Base-by-base conservation (phyloP, 1,140 invertebrate species). In the Drosophila funebris region DNA sequence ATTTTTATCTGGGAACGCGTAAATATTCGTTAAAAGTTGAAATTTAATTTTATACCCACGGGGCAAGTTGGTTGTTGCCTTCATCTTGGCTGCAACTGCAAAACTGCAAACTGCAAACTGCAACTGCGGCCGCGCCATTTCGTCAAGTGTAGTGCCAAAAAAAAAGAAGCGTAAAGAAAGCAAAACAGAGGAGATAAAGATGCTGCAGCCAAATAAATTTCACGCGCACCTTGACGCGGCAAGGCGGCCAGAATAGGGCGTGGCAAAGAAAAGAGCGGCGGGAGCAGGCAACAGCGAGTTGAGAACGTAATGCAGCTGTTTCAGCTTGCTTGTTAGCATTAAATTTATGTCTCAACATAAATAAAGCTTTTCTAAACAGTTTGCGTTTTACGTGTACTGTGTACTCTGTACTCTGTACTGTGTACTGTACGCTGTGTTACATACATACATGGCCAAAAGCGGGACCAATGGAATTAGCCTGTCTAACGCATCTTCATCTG, bases 21-120 rank as follows among this genome's bases (percentile, higher is more conserved):
- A 88, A 88, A 88, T 88, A 88, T 88, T 88, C 83, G 83, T 88
- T 88, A 88, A 88, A 88, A 88, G 83, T 88, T 88, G 72, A 88
- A 88, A 88, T 88, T 88, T 88, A 88, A 88, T 88, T 88, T 88
- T 83, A 88, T 88, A 87, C 83, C 76, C 78, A 31, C 33, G 64
- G 44, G 56, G 73, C 64, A 68, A 73, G 58, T 52, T 63, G 72
- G 39, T 56, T 14, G 27, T 44, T 54, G 63, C 66, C 36, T 60
- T 41, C 46, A 16, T 36, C 14, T 36, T 9, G 9, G 36, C 44
- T 60, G 41, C 52, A 62, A 36, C 50, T 41, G 53, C 52, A 27
- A n/a, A n/a, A n/a, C n/a, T n/a, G n/a, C n/a, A n/a, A n/a, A n/a
- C 20, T 13, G 43, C 43, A 74, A n/a, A 37, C 37, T 46, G 57